Base-by-base conservation (phyloP, 2,888 invertebrate species). In the Ochlodes sylvanus region DNA sequence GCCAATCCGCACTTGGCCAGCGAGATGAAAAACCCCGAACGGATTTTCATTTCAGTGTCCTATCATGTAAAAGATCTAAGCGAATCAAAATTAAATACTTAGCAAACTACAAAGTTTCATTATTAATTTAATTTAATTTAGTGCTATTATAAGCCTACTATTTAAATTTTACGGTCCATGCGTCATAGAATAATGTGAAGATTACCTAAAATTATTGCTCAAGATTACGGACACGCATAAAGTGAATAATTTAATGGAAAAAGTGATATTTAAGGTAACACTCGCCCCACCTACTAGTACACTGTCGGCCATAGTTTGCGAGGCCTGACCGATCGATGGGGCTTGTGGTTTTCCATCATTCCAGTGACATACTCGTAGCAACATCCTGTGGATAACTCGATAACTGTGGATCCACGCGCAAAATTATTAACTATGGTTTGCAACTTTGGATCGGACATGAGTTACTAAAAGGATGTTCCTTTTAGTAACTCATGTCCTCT, bases 251-350 rank as follows among this genome's bases (percentile, higher is more conserved):
- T 2, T 10, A 38, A 38, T 14, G 21, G 21, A 10, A 21, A 21
- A 21, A 42, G 21, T 58, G 17, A 14, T n/a, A 27, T 42, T 58
- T 21, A 58, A 42, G 14, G 27, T 19, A 52, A 14, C 21, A 21
- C 50, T 19, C 10, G 19, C 50, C 50, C 50, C n/a, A n/a, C n/a
- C n/a, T n/a, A n/a, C n/a, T 9, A 32, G 44, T 12, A 17, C 47
- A 47, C 32, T 17, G 42, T 27, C 2, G 55, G 56, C 15, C 32
- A 61, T 12, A 32, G 32, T 32, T 32, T 42, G 17, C 44, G 44
- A 55, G 44, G 19, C 34, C 14, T 34, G 15, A 34, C 34, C 56
- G 55, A 64, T 64, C 64, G 64, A 64, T 64, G 32, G 21, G n/a
- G 47, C 34, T 44, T 61, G 50, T 61, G 50, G 44, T 60, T 60